phyloP scores from a whole-genome alignment of 2,888 invertebrate genomes.

The Stenodera caucasica region DNA sequence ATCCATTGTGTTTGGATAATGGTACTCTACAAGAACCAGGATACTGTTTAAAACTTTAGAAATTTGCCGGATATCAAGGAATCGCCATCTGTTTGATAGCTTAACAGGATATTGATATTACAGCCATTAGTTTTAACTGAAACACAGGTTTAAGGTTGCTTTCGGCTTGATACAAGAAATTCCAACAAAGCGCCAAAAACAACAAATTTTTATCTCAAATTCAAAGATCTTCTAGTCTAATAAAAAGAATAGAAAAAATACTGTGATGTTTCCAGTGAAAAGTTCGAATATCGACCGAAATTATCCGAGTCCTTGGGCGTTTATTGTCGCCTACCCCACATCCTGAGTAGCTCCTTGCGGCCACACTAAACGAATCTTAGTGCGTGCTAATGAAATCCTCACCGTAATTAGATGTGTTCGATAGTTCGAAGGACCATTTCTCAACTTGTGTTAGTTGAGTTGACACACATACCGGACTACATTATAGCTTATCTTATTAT shows the following conservation, averaged over 20 bases:
- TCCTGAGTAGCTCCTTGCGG: slow-evolving; percentile 13
- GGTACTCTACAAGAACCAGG: background rate
- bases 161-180: too few relatives aligned
- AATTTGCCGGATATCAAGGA: background rate
- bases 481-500: slow-evolving; percentile 35
- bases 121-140: background rate
- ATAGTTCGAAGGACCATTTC: slow-evolving; percentile 25
- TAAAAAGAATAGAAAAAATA: too few relatives aligned
- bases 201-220: too few relatives aligned
- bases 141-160: background rate
- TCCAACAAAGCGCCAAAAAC: too few relatives aligned
- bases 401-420: slow-evolving; percentile 38
- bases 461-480: slow-evolving; percentile 30
- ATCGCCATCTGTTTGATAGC: background rate
- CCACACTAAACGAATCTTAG: slow-evolving; percentile 21
- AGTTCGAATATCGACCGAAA: background rate
- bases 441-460: slow-evolving; percentile 24
- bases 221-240: background rate
- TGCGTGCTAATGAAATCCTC: slow-evolving; percentile 36
- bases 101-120: background rate
- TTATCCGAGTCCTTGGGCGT: background rate
- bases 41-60: background rate
- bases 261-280: background rate
- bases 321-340: background rate
- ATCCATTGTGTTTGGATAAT: background rate